phyloP scores from a whole-genome alignment of 2,888 invertebrate species.

The Monopis laevigella region DNA sequence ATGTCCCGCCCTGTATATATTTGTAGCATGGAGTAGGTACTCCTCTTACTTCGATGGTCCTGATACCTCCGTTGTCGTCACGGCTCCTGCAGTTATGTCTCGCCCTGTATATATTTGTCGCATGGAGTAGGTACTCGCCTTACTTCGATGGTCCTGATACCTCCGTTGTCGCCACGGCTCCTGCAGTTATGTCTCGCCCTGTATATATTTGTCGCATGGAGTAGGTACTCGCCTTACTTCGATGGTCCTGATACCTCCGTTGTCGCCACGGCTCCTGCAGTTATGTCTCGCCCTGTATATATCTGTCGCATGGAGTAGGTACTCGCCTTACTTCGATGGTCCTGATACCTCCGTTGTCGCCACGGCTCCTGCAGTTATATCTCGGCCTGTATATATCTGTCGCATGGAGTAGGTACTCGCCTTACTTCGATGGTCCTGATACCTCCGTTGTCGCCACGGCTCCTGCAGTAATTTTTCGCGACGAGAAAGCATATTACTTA shows the following conservation, averaged over 20 bases:
- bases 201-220: too few relatives aligned
- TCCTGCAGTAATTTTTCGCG: constrained; percentile 75
- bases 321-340: constrained; percentile 73
- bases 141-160: background rate
- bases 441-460: constrained; percentile 77
- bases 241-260: too few relatives aligned
- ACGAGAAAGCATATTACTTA: constrained; percentile 69
- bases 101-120: too few relatives aligned
- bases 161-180: background rate
- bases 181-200: background rate
- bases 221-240: too few relatives aligned
- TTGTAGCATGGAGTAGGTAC: too few relatives aligned
- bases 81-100: too few relatives aligned
- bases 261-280: too few relatives aligned
- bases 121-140: too few relatives aligned
- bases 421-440: constrained; percentile 75
- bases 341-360: constrained; percentile 73
- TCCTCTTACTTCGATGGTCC: too few relatives aligned
- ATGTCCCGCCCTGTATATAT: too few relatives aligned
- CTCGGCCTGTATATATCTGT: background rate
- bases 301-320: background rate
- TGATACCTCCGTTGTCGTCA: too few relatives aligned
- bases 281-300: background rate
- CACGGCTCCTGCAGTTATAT: constrained; percentile 70
- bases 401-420: constrained; percentile 34